Evolutionary conservation across 2,888 invertebrate genomes (phyloP).

Genomic region (Leptinotarsa peninsularis): DNA sequence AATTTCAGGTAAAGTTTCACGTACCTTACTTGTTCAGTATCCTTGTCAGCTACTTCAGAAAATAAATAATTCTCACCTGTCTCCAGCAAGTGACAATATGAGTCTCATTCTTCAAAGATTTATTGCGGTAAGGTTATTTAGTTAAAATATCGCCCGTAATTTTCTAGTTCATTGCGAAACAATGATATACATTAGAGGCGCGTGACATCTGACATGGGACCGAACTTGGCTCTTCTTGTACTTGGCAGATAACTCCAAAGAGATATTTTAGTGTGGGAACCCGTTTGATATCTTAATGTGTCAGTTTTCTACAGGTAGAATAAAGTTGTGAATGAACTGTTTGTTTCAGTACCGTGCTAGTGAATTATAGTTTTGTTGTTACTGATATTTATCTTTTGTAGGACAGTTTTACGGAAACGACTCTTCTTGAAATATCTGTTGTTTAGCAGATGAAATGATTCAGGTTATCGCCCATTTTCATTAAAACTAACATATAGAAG

Average conservation of each 20-base stretch:
- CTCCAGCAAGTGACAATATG: conserved; percentile 43
- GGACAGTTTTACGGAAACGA: not conserved
- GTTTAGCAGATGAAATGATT: not conserved
- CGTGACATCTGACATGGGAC: conserved; percentile 56
- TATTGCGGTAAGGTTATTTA: conserved; percentile 51
- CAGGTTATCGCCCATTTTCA: no score
- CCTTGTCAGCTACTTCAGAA: conserved; percentile 4
- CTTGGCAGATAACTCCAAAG: conserved; percentile 50
- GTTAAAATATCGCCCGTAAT: conserved; percentile 54
- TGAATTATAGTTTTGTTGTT: conserved; percentile 4
- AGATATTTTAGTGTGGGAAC: conserved; percentile 55
- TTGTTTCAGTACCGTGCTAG: conserved; percentile 5
- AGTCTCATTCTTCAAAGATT: conserved; percentile 45
- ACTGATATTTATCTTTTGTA: not conserved
- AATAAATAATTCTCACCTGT: conserved; percentile 25
- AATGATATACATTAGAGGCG: conserved; percentile 54
- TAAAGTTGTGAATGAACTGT: conserved; percentile 41
- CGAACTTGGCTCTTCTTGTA: conserved; percentile 54
- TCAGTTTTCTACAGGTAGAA: conserved; percentile 40
- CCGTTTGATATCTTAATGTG: conserved; percentile 54
- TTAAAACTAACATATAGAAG: no score
- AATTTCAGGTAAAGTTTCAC: not conserved
- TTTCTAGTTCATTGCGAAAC: conserved; percentile 56
- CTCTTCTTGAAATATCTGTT: not conserved
- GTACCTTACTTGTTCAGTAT: not conserved